Evolutionary conservation across 1,140 invertebrate species (phyloP), one percentile per base, ranked within the genome.

Genomic region (Euborellia annulipes): DNA sequence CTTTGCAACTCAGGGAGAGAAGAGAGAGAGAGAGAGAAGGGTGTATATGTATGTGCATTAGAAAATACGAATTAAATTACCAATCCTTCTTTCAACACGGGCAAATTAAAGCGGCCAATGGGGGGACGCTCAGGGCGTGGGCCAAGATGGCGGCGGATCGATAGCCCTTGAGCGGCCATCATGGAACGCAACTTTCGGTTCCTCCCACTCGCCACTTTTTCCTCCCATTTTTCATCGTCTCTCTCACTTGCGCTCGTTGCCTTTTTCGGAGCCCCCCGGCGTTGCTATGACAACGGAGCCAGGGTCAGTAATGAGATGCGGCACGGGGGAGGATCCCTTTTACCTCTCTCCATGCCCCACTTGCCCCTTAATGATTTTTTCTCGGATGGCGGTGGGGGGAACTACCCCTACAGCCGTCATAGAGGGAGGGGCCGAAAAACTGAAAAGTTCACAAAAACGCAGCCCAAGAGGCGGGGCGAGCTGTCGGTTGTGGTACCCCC

Each of bases 131-230:
- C n/a, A 21, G 43, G 7, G 11, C 18, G 43, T 13, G 34, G 13
- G n/a, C 14, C 42, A 43, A 43, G 42, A 43, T 43, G 42, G 42
- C 42, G 16, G 16, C 14, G 43, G 19, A 41, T 14, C 21, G 20
- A 22, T 20, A 1, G 18, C 13, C 13, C 16, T 13, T 11, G 19
- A n/a, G 13, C 19, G 18, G 8, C 32, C 32, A 19, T 34, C 18
- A 45, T 45, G 43, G 43, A 27, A 27, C 23, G 30, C 36, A 20
- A 45, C 27, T 36, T 36, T 45, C 43, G 43, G 36, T 45, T 36
- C 4, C 7, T 2, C 17, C 13, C 17, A 4, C 43, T 23, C 40
- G 20, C 9, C 3, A 14, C 14, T 45, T 19, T 8, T 7, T 30
- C 1, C 43, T 19, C 17, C 43, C 34, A 37, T 45, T 18, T 19